Conservation (phyloP, 1,140 invertebrate genomes). For the Bicyclus anynana region DNA sequence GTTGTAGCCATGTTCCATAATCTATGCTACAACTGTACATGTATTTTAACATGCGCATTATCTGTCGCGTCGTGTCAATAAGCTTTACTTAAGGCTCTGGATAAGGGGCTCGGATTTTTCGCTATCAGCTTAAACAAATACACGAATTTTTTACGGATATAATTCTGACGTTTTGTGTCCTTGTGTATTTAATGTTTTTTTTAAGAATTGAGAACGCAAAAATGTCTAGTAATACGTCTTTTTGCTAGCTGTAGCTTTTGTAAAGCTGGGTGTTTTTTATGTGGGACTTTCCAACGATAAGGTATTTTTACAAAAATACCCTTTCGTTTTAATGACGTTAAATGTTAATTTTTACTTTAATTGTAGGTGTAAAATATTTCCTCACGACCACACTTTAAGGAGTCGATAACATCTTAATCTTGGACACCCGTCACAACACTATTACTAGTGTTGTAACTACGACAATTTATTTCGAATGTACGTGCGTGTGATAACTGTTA, state of each 20-base stretch:
- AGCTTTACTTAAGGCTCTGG: slow-evolving; percentile 27
- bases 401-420: neutral
- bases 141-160: neutral
- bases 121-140: slow-evolving; percentile 16
- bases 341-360: no score
- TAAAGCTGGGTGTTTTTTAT: no score
- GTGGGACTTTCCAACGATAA: no score
- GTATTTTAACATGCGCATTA: slow-evolving; percentile 24
- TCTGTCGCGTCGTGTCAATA: slow-evolving; percentile 35
- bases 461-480: neutral
- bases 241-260: no score
- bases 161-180: neutral
- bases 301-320: no score
- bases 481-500: neutral
- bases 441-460: neutral
- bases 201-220: no score
- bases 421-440: neutral
- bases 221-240: no score
- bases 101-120: slow-evolving; percentile 31
- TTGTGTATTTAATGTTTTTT: neutral
- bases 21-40: no score
- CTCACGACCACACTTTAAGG: neutral
- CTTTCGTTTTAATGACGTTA: no score
- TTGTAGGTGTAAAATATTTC: neutral
- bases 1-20: no score